Base-by-base conservation (phyloP, 2,888 invertebrate genomes). In the Holacanthella duospinosa region DNA sequence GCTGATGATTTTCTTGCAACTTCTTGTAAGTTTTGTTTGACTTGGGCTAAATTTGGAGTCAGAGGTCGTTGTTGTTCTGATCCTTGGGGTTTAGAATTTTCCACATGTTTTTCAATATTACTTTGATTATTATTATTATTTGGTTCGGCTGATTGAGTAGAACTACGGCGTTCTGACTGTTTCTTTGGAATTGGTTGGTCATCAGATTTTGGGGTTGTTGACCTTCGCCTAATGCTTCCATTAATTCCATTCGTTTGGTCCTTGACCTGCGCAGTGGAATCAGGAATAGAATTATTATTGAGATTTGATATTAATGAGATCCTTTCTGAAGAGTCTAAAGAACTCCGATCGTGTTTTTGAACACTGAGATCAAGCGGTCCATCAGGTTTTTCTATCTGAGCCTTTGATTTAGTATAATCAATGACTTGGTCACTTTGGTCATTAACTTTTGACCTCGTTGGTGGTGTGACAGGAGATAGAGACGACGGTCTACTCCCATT, bases 301-400 rank as follows among this genome's bases (percentile, higher is more conserved):
- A 27, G 9, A 9, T 2, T 27, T 19, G 25, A 25, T 43, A 16
- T 12, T 62, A 53, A 21, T 25, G 54, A 29, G 25, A 48, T 59
- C 12, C 27, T 59, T 55, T 54, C 27, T 16, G 63, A 43, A 19
- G 24, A 24, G 58, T 6, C 21, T 12, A 6, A 19, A 21, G n/a
- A 29, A 21, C 43, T 59, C n/a, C 29, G 55, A 2, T 24, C 29
- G n/a, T 29, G 59, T 29, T 65, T 66, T 63, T 66, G 66, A 57
- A 68, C 65, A 59, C 67, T 66, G 48, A 69, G 66, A 61, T 69
- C 69, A 21, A 69, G 60, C 3, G 69, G 69, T 25, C 56, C 55
- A 43, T 69, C 69, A 16, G 48, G 4, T 21, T 48, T 48, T 9
- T 9, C 16, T n/a, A 21, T 4, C 36, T 6, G 36, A 9, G 36